A percentile compares a stretch with the other conserved stretches of the same genome.
Conservation (phyloP, 2,113 vertebrate species). For the Phylloscopus trochilus region DNA sequence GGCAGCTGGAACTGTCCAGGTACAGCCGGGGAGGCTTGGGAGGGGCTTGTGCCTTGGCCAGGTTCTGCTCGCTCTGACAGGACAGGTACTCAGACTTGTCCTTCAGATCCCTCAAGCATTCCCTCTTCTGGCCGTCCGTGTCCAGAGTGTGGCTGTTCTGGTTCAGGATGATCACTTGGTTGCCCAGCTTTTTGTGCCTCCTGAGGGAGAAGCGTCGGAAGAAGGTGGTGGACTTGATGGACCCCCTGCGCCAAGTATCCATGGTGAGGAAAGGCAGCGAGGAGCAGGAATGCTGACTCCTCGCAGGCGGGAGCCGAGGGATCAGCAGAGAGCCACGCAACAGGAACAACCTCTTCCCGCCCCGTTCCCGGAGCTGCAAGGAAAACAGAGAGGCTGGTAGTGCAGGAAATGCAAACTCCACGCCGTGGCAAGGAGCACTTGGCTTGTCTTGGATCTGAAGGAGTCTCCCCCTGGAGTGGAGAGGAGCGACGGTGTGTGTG, state of each 20-base stretch:
- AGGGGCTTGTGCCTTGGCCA: slow-evolving; percentile 79
- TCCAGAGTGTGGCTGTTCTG: slow-evolving; percentile 65
- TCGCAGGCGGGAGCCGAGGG: not conserved
- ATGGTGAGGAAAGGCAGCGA: slow-evolving; percentile 21
- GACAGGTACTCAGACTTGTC: slow-evolving; percentile 63
- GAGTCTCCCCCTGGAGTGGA: not conserved
- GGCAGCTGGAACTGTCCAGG: slow-evolving; percentile 79
- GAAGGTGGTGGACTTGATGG: slow-evolving; percentile 74
- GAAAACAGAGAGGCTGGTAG: slow-evolving; percentile 10
- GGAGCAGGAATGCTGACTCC: not conserved
- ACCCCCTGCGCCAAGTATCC: slow-evolving; percentile 77
- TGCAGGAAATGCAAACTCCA: slow-evolving; percentile 11
- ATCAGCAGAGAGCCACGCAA: not conserved
- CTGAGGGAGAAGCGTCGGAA: slow-evolving; percentile 72
- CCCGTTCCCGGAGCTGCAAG: not conserved
- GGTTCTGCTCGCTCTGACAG: slow-evolving; percentile 81
- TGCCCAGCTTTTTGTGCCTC: slow-evolving; percentile 67
- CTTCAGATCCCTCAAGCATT: slow-evolving; percentile 60
- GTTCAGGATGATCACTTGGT: slow-evolving; percentile 62
- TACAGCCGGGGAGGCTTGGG: slow-evolving; percentile 92
- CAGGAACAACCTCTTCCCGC: slow-evolving; percentile 34
- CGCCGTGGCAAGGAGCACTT: not conserved
- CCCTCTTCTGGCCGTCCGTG: slow-evolving; percentile 39
- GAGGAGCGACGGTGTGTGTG: not conserved
- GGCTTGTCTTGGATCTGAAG: not conserved